phyloP scores from a whole-genome alignment of 2,888 invertebrate genomes.

The Orthosia incerta region DNA sequence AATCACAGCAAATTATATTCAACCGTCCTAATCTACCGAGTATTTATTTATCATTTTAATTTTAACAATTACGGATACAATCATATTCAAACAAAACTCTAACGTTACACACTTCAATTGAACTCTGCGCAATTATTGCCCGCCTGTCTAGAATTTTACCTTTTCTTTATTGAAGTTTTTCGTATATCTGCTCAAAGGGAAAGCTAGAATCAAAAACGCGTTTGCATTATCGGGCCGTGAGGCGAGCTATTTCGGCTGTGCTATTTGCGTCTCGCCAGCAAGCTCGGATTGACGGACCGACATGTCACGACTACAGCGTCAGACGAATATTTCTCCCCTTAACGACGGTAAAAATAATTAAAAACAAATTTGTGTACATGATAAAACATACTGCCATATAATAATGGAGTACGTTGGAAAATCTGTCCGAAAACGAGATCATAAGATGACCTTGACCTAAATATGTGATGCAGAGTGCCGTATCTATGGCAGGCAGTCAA shows the following conservation, averaged over 20 bases:
- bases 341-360: conserved; percentile 75
- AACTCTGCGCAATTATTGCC: conserved; percentile 35
- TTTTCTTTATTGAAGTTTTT: conserved; percentile 61
- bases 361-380: conserved; percentile 63
- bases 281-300: conserved; percentile 90
- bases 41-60: conserved; percentile 52
- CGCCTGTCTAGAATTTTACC: conserved; percentile 42
- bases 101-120: conserved; percentile 24
- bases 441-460: conserved; percentile 88
- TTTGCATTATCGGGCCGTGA: conserved; percentile 89
- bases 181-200: conserved; percentile 77
- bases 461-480: conserved; percentile 74
- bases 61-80: conserved; percentile 56
- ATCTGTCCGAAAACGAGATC: conserved; percentile 62
- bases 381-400: conserved; percentile 39
- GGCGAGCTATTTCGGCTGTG: conserved; percentile 87
- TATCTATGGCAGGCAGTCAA: conserved; percentile 55
- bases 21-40: conserved; percentile 62
- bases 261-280: conserved; percentile 88
- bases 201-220: conserved; percentile 87
- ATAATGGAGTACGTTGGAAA: conserved; percentile 33
- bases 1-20: conserved; percentile 71
- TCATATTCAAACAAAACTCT: conserved; percentile 24
- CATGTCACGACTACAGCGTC: conserved; percentile 87
- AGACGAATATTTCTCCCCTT: conserved; percentile 76